Conservation (phyloP, 2,113 vertebrate species). For the Ailuropoda melanoleuca region DNA sequence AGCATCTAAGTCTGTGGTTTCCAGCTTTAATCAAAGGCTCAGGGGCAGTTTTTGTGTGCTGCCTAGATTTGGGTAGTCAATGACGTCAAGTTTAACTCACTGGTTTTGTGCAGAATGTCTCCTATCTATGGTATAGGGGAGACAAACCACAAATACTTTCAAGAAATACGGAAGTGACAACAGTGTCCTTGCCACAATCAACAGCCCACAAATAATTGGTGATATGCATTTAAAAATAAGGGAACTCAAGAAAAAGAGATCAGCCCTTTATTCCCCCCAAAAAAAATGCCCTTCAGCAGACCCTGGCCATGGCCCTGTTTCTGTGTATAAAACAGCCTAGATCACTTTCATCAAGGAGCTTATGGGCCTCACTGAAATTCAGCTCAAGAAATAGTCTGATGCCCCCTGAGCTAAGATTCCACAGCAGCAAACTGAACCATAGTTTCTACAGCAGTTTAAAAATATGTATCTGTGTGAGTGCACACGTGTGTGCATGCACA, state of each 20-base stretch:
- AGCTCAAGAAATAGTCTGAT: not conserved
- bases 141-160: constrained; percentile 37
- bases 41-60: not conserved
- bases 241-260: not conserved
- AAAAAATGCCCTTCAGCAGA: not conserved
- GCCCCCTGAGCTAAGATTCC: not conserved
- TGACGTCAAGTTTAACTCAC: not conserved
- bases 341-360: not conserved
- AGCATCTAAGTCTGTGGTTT: not conserved
- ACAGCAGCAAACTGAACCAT: not conserved
- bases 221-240: not conserved
- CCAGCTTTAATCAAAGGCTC: not conserved
- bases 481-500: not conserved
- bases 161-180: constrained; percentile 13
- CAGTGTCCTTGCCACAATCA: not conserved
- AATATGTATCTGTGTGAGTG: not conserved
- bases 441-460: not conserved
- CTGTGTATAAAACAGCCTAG: not conserved
- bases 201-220: not conserved
- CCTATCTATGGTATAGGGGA: not conserved
- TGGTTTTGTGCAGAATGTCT: not conserved
- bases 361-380: not conserved
- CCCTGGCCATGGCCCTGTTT: not conserved
- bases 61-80: not conserved
- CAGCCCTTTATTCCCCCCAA: not conserved